Conservation (phyloP, 2,797 vertebrate genomes). For the Carcharodon carcharias region DNA sequence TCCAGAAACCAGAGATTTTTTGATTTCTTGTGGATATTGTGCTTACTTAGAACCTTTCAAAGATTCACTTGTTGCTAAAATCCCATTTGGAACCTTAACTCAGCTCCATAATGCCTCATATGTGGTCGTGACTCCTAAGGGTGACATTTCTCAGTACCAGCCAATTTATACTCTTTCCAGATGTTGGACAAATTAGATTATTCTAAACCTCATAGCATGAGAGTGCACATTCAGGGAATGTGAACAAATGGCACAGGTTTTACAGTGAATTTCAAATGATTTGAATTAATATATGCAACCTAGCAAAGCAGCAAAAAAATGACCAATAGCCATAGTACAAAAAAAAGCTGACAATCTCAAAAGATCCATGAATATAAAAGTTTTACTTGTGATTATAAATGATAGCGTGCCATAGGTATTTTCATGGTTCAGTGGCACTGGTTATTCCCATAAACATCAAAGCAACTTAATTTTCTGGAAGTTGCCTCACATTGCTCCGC, state of each 20-base stretch:
- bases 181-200: background rate
- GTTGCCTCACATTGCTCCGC: background rate
- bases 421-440: background rate
- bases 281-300: background rate
- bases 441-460: background rate
- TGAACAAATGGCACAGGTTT: background rate
- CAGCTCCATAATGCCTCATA: background rate
- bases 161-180: background rate
- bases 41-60: background rate
- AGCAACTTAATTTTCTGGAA: background rate
- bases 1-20: background rate
- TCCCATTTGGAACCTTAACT: background rate
- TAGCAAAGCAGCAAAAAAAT: background rate
- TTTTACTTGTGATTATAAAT: background rate
- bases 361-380: background rate
- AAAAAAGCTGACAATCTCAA: background rate
- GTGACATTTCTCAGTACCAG: background rate
- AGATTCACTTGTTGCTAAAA: background rate
- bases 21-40: background rate
- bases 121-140: background rate
- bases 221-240: background rate
- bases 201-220: background rate
- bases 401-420: background rate
- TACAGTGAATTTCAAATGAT: background rate
- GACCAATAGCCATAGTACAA: background rate